A percentile compares a stretch with the other conserved stretches of the same genome.
Evolutionary conservation across 2,888 invertebrate genomes (phyloP).

Genomic region (Apamea epomidion): DNA sequence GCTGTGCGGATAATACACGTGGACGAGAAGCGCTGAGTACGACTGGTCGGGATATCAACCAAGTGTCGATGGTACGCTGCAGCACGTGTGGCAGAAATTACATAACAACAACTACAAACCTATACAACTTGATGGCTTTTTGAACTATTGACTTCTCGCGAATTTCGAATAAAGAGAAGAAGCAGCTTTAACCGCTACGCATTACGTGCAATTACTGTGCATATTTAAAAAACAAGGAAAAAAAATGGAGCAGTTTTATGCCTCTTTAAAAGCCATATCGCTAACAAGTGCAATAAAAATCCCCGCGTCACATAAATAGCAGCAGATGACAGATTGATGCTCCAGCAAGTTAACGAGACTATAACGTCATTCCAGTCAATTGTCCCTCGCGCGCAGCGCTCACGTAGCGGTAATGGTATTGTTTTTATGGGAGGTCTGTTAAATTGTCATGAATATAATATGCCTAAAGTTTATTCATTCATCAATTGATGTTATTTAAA

Average conservation of each 20-base stretch:
- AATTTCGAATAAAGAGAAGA: neutral
- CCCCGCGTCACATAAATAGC: slow-evolving; percentile 1
- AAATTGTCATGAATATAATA: slow-evolving; percentile 5
- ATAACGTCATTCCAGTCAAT: slow-evolving; percentile 43
- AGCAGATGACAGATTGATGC: slow-evolving; percentile 43
- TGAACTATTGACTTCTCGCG: neutral
- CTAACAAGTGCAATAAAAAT: slow-evolving; percentile 31
- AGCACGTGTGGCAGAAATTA: no score
- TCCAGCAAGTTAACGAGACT: slow-evolving; percentile 13
- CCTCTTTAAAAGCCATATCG: slow-evolving; percentile 1
- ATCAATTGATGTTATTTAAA: neutral
- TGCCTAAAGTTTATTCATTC: neutral
- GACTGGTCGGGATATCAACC: no score
- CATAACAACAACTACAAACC: neutral
- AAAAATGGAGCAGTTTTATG: slow-evolving; percentile 12
- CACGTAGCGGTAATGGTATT: neutral
- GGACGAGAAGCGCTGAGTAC: no score
- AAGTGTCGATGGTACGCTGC: no score
- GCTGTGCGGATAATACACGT: no score
- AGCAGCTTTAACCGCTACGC: neutral
- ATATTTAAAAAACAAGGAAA: neutral
- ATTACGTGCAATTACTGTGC: neutral
- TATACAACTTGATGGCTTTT: neutral
- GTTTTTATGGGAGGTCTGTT: slow-evolving; percentile 15
- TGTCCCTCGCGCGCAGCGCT: slow-evolving; percentile 18